These are phyloP conservation scores for Neosilurus hyrtlii DNA, from an alignment of 2,797 vertebrate genomes.

Conservation along the genomic window DNA sequence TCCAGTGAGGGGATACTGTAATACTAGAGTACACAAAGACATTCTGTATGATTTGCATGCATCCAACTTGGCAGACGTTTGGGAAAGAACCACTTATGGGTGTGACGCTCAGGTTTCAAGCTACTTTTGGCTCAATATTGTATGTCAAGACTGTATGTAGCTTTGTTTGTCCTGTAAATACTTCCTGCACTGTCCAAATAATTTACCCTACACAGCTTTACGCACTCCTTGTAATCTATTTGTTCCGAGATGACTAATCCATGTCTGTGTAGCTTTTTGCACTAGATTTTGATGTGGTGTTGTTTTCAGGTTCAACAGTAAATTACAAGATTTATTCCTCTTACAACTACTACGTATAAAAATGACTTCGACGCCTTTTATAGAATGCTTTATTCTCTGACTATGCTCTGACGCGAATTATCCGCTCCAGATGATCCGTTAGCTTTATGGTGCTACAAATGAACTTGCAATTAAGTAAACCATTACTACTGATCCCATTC, in stretches of 20 bases:
- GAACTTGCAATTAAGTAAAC: neutral
- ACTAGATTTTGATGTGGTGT: neutral
- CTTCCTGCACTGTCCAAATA: no score
- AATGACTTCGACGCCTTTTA: no score
- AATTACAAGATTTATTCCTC: neutral
- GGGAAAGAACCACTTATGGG: neutral
- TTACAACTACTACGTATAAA: neutral
- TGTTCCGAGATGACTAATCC: neutral
- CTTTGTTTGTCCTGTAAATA: neutral
- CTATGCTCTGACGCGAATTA: neutral
- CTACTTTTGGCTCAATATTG: neutral
- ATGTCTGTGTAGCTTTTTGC: neutral
- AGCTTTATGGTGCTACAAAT: neutral
- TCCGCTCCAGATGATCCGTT: neutral
- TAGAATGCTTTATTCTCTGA: no score
- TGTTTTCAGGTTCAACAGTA: neutral
- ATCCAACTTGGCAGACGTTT: neutral
- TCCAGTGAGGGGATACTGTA: neutral
- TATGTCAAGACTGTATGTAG: neutral
- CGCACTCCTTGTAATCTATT: no score
- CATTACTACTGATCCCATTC: neutral
- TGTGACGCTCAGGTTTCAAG: slow-evolving; percentile 7
- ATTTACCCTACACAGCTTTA: no score
- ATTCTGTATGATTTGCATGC: neutral
- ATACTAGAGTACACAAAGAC: neutral